Conservation (phyloP, 2,797 vertebrate genomes). For the Anguilla anguilla region DNA sequence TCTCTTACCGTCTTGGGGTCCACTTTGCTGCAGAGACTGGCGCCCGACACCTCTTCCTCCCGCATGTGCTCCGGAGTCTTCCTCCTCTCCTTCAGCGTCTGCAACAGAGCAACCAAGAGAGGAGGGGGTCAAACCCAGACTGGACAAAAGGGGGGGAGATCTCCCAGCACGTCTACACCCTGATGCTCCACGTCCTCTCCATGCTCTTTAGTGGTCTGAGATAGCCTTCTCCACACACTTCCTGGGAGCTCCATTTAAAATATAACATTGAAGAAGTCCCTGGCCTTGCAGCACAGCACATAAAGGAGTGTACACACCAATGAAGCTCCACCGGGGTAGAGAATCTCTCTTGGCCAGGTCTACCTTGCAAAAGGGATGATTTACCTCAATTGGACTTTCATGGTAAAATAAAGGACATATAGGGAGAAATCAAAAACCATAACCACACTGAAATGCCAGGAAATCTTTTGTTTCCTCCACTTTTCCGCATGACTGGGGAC, state of each 20-base stretch:
- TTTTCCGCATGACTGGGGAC: too few relatives aligned
- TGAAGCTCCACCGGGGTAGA: too few relatives aligned
- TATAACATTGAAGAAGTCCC: not conserved
- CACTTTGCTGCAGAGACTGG: conserved; percentile 53
- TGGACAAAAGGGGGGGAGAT: not conserved
- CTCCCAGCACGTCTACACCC: not conserved
- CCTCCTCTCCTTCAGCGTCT: conserved; percentile 50
- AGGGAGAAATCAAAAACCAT: too few relatives aligned
- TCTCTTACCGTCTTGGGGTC: conserved; percentile 46
- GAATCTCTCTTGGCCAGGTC: too few relatives aligned
- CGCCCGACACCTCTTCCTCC: conserved; percentile 40
- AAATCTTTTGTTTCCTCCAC: too few relatives aligned
- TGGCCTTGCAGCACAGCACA: not conserved
- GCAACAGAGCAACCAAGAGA: conserved; percentile 20
- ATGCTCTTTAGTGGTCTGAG: not conserved
- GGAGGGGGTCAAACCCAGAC: not conserved
- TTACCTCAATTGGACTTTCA: too few relatives aligned
- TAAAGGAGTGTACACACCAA: not conserved
- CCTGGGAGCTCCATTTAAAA: not conserved
- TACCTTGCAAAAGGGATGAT: too few relatives aligned
- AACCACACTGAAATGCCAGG: too few relatives aligned
- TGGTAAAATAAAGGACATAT: too few relatives aligned
- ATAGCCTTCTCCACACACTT: not conserved
- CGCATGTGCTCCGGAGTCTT: conserved; percentile 32
- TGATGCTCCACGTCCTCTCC: not conserved